A percentile compares a stretch with the other conserved stretches of the same genome.
phyloP scores from a whole-genome alignment of 2,113 vertebrate genomes.

The Tylochromis polylepis region DNA sequence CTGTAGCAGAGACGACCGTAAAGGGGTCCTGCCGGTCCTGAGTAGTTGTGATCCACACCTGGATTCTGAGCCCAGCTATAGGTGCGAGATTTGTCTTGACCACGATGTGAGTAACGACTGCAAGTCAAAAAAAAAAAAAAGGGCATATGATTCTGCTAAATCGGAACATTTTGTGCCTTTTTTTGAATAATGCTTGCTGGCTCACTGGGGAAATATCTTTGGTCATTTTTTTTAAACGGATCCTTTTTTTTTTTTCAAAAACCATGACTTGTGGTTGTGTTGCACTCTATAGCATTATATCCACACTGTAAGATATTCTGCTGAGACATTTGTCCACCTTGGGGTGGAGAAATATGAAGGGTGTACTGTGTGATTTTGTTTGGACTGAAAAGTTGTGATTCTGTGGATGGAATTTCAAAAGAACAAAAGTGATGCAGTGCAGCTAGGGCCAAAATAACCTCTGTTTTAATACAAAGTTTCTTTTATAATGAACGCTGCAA shows the following conservation, averaged over 20 bases:
- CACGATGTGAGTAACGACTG: conserved; percentile 71
- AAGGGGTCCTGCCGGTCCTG: conserved; percentile 57
- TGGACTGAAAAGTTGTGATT: background rate
- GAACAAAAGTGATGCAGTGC: background rate
- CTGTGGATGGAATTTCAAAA: background rate
- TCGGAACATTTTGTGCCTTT: background rate
- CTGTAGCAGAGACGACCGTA: conserved; percentile 75
- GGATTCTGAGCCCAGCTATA: conserved; percentile 74
- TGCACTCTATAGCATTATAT: background rate
- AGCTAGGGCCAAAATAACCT: background rate
- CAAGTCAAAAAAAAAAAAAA: background rate
- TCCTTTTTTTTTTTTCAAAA: background rate
- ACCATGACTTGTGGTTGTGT: background rate
- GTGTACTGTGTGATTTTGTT: background rate
- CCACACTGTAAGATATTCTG: background rate
- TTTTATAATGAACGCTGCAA: background rate
- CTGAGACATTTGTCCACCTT: background rate
- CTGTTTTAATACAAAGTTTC: background rate
- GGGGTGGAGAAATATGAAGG: background rate
- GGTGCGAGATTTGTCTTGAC: conserved; percentile 63
- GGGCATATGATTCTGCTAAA: background rate
- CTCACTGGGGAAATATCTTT: background rate
- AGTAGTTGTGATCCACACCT: conserved; percentile 53
- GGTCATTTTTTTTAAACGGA: background rate
- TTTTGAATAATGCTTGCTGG: background rate